Evolutionary conservation across 2,113 vertebrate genomes (phyloP).

Genomic region (Galeopterus variegatus): DNA sequence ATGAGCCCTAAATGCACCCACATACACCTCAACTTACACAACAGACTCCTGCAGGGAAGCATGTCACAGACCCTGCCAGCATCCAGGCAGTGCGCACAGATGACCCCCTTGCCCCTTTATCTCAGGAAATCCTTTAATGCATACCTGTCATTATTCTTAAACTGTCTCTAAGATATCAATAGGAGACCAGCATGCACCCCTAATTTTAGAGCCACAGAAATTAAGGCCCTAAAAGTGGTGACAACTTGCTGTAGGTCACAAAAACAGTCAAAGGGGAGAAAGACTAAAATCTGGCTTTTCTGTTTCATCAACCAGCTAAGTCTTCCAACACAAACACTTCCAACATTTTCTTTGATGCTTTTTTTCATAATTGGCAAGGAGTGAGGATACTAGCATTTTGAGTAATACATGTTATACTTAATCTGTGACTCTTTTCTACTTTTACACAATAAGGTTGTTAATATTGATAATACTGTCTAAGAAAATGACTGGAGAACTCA

Average conservation of each 20-base stretch:
- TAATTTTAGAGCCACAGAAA: background rate
- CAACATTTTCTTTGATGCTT: background rate
- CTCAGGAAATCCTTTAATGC: background rate
- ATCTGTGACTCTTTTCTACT: background rate
- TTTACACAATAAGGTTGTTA: background rate
- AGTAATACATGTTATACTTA: background rate
- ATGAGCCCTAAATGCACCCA: background rate
- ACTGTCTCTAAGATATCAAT: background rate
- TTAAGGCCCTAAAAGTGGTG: background rate
- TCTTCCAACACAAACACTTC: background rate
- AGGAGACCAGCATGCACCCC: background rate
- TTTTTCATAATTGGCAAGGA: background rate
- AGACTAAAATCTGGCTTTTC: background rate
- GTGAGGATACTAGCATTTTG: background rate
- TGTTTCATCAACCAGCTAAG: background rate
- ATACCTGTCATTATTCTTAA: background rate
- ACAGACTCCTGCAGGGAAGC: background rate
- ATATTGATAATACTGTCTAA: background rate
- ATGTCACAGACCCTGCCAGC: background rate
- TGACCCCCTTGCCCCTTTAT: background rate
- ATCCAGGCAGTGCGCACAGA: accelerated
- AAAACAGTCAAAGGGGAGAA: background rate
- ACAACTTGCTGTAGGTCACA: background rate
- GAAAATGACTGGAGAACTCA: background rate
- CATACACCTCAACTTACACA: background rate